Evolutionary conservation across 1,140 invertebrate genomes (phyloP).

Genomic region (Zaprionus davidi): DNA sequence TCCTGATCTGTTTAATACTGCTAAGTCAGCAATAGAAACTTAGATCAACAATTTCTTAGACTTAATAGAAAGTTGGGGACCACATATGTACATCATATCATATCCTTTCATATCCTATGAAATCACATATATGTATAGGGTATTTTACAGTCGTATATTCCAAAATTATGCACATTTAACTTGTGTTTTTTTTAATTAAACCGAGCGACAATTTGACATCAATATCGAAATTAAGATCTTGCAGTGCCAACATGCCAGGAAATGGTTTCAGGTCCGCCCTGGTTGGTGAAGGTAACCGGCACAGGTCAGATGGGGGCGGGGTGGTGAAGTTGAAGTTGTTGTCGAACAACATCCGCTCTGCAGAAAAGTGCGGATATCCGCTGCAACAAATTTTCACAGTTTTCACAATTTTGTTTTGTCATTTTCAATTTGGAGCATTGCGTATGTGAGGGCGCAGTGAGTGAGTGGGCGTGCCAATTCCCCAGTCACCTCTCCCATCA

Average conservation of each 20-base stretch:
- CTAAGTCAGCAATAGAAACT: too few relatives aligned
- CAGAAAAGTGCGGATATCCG: constrained; percentile 69
- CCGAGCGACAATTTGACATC: constrained; percentile 77
- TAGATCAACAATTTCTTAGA: too few relatives aligned
- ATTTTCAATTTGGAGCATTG: constrained; percentile 71
- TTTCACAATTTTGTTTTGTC: constrained; percentile 71
- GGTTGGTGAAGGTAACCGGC: background rate
- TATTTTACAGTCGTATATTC: background rate
- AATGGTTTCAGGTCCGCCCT: background rate
- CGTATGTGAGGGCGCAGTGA: constrained; percentile 30
- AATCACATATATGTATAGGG: background rate
- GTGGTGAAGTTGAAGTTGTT: constrained; percentile 6
- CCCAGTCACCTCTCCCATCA: background rate
- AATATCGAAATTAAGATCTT: constrained; percentile 83
- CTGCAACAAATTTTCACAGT: constrained; percentile 59
- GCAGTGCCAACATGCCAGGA: constrained; percentile 40
- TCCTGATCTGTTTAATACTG: too few relatives aligned
- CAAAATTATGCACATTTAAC: background rate
- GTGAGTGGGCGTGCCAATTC: constrained; percentile 7
- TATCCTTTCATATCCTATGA: too few relatives aligned
- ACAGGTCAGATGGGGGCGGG: constrained; percentile 1
- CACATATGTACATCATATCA: too few relatives aligned
- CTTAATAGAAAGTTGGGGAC: too few relatives aligned
- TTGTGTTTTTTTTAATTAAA: constrained; percentile 78
- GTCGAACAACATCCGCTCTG: constrained; percentile 53